Conservation (phyloP, 2,797 vertebrate genomes). For the Australoheros facetus region DNA sequence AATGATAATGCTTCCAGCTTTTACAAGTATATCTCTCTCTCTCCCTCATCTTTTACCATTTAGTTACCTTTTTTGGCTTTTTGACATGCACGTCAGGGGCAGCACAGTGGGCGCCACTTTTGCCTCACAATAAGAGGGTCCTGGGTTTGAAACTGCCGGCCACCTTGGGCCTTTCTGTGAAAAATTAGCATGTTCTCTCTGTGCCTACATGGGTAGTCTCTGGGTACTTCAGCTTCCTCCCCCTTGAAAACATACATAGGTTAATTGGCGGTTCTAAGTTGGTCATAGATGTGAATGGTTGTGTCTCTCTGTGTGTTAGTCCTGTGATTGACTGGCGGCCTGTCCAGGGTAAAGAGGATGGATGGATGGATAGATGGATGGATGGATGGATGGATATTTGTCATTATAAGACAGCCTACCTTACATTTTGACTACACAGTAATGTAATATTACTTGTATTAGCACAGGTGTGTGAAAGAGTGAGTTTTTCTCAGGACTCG, state of each 20-base stretch:
- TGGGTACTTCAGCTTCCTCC: background rate
- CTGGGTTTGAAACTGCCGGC: background rate
- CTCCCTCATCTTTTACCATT: accelerated
- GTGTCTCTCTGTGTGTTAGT: background rate
- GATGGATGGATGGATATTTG: background rate
- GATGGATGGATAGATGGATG: background rate
- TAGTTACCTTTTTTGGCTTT: background rate
- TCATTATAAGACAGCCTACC: background rate
- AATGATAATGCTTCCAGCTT: no score
- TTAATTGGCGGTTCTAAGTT: accelerated
- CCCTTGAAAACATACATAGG: background rate
- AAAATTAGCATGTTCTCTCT: background rate
- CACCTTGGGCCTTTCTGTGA: background rate
- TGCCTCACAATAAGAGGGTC: background rate
- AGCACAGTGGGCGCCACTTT: background rate
- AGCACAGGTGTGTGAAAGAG: background rate
- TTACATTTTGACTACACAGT: background rate
- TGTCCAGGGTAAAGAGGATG: accelerated
- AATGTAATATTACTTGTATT: background rate
- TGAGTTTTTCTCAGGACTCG: background rate
- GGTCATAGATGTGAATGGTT: background rate
- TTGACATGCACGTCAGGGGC: accelerated
- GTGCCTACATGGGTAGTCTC: accelerated
- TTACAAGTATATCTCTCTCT: background rate
- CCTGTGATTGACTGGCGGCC: background rate